phyloP scores from a whole-genome alignment of 2,888 invertebrate genomes.

The Spilarctia lutea region DNA sequence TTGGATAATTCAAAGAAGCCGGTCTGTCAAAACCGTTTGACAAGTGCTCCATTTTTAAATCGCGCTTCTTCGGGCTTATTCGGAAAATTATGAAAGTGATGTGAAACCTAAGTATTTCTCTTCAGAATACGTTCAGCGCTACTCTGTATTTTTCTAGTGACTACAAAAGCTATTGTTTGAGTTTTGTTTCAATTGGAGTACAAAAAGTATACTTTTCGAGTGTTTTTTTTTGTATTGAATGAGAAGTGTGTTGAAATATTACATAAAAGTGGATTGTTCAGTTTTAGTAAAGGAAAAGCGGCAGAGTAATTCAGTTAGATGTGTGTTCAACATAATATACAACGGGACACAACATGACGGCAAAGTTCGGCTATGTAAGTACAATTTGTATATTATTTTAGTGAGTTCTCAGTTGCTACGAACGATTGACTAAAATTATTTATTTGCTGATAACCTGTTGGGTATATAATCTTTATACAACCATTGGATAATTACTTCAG shows the following conservation, averaged over 20 bases:
- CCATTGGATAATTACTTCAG: conserved; percentile 26
- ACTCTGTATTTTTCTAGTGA: conserved; percentile 74
- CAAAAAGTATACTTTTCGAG: conserved; percentile 78
- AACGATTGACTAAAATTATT: conserved; percentile 26
- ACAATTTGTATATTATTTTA: conserved; percentile 19
- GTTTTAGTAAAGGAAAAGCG: conserved; percentile 80
- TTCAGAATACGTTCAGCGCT: conserved; percentile 71
- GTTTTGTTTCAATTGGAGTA: conserved; percentile 66
- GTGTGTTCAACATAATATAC: conserved; percentile 85
- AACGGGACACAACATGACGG: conserved; percentile 87
- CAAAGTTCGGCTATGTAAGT: conserved; percentile 87
- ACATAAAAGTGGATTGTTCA: conserved; percentile 83
- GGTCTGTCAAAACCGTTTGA: conserved; percentile 68
- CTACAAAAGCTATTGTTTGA: conserved; percentile 83
- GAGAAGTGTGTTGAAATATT: conserved; percentile 80
- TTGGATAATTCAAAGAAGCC: conserved; percentile 63
- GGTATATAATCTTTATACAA: conserved; percentile 32
- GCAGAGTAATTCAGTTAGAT: conserved; percentile 85
- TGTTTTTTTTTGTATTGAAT: conserved; percentile 80
- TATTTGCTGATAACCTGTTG: conserved; percentile 33
- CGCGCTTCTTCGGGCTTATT: conserved; percentile 65
- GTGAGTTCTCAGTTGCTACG: neutral
- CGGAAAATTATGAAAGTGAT: conserved; percentile 83
- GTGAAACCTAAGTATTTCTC: conserved; percentile 79
- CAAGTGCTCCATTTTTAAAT: conserved; percentile 73